Base-by-base conservation (phyloP, 2,113 vertebrate genomes). In the Cranoglanis bouderius region DNA sequence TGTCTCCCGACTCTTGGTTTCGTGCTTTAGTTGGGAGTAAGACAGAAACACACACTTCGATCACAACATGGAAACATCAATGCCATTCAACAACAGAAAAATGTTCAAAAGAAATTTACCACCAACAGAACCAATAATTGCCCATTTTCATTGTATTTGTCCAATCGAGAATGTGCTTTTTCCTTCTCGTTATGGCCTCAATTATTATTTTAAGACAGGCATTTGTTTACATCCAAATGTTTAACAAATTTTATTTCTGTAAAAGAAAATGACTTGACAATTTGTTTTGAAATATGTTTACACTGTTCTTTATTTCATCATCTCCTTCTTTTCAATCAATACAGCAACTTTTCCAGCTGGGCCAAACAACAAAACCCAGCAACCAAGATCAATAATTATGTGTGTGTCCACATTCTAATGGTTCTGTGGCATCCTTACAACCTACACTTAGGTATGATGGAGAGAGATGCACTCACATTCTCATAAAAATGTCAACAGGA, bases 401-500 rank as follows among this genome's bases (percentile, higher is more conserved):
- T 51, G 40, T 7, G 59, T 78, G 38, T 63, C 38, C 55, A 61
- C 80, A 72, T 65, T 55, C 72, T 90, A 86, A 85, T 59, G 49
- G 74, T 65, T 32, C 53, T 10, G 55, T 84, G 77, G 78, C 81
- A 77, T 86, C 80, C 74, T 88, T 83, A 87, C 61, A 87, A 82
- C 88, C 59, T 75, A 51, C 85, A 26, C 43, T 88, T 74, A 74
- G 18, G 82, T 61, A 70, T 75, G 88, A 91, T 89, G 65, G 75
- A 88, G 78, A 63, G 55, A 85, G 86, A 83, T 43, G 85, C 75
- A n/a, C 40, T 40, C 26, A 43, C 75, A 7, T 63, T 75, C 84
- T 63, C 88, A 87, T 92, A 90, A 91, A 90, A 86, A 26, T 49
- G 59, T 78, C 88, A 88, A 70, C 84, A 51, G 40, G 18, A 53